phyloP scores from a whole-genome alignment of 2,113 vertebrate genomes.

The Channa maculata region DNA sequence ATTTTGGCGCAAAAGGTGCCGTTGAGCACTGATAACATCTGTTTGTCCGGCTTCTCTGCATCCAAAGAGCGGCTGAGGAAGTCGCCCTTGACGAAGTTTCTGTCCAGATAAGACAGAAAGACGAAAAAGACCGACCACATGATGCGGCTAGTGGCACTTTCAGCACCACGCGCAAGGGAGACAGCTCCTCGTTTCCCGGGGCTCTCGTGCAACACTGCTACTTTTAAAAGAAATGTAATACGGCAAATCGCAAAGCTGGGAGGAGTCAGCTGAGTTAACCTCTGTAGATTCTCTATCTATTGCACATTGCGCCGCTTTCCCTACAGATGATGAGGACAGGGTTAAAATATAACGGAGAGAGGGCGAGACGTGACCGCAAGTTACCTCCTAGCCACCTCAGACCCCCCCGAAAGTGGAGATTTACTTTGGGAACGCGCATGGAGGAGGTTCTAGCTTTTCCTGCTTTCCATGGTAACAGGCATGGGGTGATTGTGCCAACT shows the following conservation, averaged over 20 bases:
- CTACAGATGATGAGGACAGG: neutral
- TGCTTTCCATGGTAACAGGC: conserved; percentile 80
- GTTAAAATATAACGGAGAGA: conserved; percentile 36
- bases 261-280: conserved; percentile 79
- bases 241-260: conserved; percentile 72
- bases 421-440: conserved; percentile 78
- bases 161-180: conserved; percentile 84
- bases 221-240: conserved; percentile 80
- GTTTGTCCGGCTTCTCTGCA: conserved; percentile 67
- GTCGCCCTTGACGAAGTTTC: conserved; percentile 73
- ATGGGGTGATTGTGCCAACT: conserved; percentile 80
- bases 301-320: neutral
- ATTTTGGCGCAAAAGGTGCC: conserved; percentile 75
- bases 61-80: conserved; percentile 61
- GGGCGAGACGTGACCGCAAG: conserved; percentile 70
- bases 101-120: conserved; percentile 82
- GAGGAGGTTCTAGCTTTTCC: conserved; percentile 68
- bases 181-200: conserved; percentile 77
- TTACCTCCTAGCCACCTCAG: conserved; percentile 66
- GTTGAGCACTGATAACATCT: conserved; percentile 70
- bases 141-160: conserved; percentile 68
- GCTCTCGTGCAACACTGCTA: conserved; percentile 27
- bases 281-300: conserved; percentile 34
- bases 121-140: conserved; percentile 85
- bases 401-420: conserved; percentile 62